Evolutionary conservation across 1,140 invertebrate species (phyloP), one percentile per base, ranked within the genome.

Genomic region (Drosophila hydei): DNA sequence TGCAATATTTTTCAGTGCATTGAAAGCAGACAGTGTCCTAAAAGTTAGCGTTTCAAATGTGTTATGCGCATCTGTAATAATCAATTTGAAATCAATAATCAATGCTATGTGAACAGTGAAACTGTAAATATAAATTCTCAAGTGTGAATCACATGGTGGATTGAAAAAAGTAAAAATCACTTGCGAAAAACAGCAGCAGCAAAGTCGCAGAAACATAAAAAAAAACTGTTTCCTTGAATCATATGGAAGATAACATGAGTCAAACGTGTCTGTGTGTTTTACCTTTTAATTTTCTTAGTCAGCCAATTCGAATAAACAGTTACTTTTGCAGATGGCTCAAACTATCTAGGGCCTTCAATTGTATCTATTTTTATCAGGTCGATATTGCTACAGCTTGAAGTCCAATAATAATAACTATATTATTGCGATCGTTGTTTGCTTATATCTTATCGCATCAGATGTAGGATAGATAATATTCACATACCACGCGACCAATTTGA

Each of bases 111-210:
- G 23, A 65, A 60, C 45, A 51, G 48, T 61, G 56, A 55, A 63
- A 55, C 18, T 63, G 16, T 7, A 55, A 55, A 38, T 23, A 38
- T 5, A 48, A 50, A 43, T 38, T 42, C 27, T 47, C 33, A 14
- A 21, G 30, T 50, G 62, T 67, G 54, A 72, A 52, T 67, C 69
- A 72, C 62, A 62, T 72, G 54, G 43, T 45, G 18, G 3, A 45
- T 19, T 16, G 43, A 60, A 60, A 16, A 23, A 40, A 50, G 5
- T 16, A 14, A 59, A 27, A 50, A 18, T 51, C 5, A 27, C 21
- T 42, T 52, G 48, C 30, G 16, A 33, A 40, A 30, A 33, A 52
- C 16, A 18, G 18, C 16, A 18, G 42, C 30, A 47, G 19, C 8
- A 18, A 42, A 42, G 30, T 50, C 59, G 33, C 25, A 69, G 27